Percentiles rank a stretch among this genome's conserved stretches.
phyloP scores from a whole-genome alignment of 2,113 vertebrate species.

The Chaenogobius annularis region DNA sequence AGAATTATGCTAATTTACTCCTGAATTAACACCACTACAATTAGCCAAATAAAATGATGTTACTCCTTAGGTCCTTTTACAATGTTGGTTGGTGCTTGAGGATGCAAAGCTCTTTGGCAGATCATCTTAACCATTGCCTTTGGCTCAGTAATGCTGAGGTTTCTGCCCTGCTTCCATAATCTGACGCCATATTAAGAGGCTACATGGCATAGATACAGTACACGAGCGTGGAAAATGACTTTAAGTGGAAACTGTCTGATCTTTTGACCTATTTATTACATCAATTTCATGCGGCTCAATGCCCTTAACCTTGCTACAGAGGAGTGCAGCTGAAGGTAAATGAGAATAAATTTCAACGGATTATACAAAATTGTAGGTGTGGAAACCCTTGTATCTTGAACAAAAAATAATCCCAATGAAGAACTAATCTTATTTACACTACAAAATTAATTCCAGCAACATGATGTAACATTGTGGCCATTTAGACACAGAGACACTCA shows the following conservation, averaged over 20 bases:
- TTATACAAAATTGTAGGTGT: conserved; percentile 4
- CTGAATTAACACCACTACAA: conserved; percentile 31
- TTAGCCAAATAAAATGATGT: conserved; percentile 44
- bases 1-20: background rate
- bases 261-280: conserved; percentile 35
- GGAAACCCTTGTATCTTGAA: conserved; percentile 18
- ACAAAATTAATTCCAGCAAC: background rate
- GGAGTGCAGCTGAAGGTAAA: background rate
- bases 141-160: conserved; percentile 57
- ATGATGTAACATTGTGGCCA: background rate
- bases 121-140: conserved; percentile 66
- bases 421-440: background rate
- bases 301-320: conserved; percentile 5
- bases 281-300: conserved; percentile 9
- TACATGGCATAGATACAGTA: conserved; percentile 50
- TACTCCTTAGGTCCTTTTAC: conserved; percentile 41
- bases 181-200: conserved; percentile 50
- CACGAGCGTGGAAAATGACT: conserved; percentile 30
- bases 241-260: conserved; percentile 31
- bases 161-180: conserved; percentile 66
- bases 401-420: background rate
- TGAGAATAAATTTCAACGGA: conserved; percentile 6
- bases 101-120: conserved; percentile 52
- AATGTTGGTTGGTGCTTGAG: conserved; percentile 31
- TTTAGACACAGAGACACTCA: background rate